Base-by-base conservation (phyloP, 1,140 invertebrate genomes). In the Brachionus koreanus region DNA sequence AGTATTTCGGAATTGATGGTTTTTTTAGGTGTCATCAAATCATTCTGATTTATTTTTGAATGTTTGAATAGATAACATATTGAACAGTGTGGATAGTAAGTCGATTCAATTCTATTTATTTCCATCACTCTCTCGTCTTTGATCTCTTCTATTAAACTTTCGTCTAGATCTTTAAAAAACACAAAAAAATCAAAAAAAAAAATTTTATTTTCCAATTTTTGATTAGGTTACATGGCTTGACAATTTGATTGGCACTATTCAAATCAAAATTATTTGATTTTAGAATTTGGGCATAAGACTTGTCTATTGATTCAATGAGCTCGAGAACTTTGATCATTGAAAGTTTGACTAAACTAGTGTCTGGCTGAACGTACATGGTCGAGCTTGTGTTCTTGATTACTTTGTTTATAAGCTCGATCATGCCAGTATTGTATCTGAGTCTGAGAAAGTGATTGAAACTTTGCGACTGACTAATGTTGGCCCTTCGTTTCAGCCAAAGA, bases 401-500 rank as follows among this genome's bases (percentile, higher is more conserved):
- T 39, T 37, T 19, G 16, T 37, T n/a, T 19, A 69, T 69, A 5
- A 37, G 35, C 29, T 37, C 65, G 6, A 42, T 39, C 37, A 19
- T 37, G 33, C 19, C 65, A 37, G 3, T 13, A 37, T 43, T 57
- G 29, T 46, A 39, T 13, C 52, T 16, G 29, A 29, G 49, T 16
- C n/a, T 77, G 3, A 77, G 37, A 16, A 61, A 77, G n/a, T 37
- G 12, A 35, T 35, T 33, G 2, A 77, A 23, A 9, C n/a, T 35
- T 4, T 10, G 46, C 4, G 16, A 7, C n/a, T 46, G 33, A n/a
- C 16, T 37, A 2, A 16, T 42, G 23, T 42, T 42, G 23, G 12
- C 10, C 23, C 25, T 75, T 43, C 57, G 35, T 61, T 82, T 65
- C 3, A 82, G 35, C 43, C 35, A 96, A 87, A 93, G 92, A 0